Evolutionary conservation across 2,113 vertebrate genomes (phyloP).

Genomic region (Cephalopholis sonnerati): DNA sequence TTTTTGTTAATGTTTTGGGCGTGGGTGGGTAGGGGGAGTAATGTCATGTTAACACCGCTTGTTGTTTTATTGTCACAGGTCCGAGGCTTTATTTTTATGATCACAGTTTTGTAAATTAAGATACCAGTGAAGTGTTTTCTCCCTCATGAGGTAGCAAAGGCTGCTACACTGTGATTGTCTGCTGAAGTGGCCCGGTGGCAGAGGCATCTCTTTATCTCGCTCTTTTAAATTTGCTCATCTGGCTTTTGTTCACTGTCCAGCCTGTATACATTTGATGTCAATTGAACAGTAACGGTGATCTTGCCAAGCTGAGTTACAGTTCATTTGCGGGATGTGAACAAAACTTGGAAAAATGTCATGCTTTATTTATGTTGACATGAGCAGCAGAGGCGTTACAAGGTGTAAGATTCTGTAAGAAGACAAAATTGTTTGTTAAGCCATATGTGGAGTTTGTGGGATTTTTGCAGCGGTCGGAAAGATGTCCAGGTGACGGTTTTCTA

Average conservation of each 20-base stretch:
- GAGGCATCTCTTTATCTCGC: slow-evolving; percentile 39
- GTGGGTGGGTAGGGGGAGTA: slow-evolving; percentile 15
- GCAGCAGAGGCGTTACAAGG: background rate
- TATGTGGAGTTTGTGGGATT: slow-evolving; percentile 30
- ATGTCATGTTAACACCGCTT: slow-evolving; percentile 56
- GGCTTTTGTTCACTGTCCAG: slow-evolving; percentile 40
- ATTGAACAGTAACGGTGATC: slow-evolving; percentile 57
- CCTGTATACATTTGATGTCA: slow-evolving; percentile 61
- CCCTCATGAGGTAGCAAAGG: slow-evolving; percentile 70
- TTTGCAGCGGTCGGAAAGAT: background rate
- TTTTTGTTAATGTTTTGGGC: slow-evolving; percentile 13
- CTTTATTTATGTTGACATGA: slow-evolving; percentile 15
- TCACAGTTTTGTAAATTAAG: slow-evolving; percentile 66
- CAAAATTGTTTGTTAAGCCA: slow-evolving; percentile 47
- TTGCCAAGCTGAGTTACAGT: slow-evolving; percentile 62
- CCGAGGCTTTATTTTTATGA: slow-evolving; percentile 70
- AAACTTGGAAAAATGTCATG: slow-evolving; percentile 23
- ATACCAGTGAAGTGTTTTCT: slow-evolving; percentile 76
- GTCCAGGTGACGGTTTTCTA: slow-evolving; percentile 19
- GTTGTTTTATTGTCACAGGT: slow-evolving; percentile 66
- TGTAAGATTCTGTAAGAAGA: slow-evolving; percentile 18
- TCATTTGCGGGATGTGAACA: slow-evolving; percentile 59
- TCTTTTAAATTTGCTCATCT: slow-evolving; percentile 30
- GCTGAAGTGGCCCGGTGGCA: slow-evolving; percentile 52
- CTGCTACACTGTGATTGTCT: slow-evolving; percentile 78